Evolutionary conservation across 2,888 invertebrate species (phyloP), one percentile per base, ranked within the genome.

Genomic region (Mythimna albipuncta): DNA sequence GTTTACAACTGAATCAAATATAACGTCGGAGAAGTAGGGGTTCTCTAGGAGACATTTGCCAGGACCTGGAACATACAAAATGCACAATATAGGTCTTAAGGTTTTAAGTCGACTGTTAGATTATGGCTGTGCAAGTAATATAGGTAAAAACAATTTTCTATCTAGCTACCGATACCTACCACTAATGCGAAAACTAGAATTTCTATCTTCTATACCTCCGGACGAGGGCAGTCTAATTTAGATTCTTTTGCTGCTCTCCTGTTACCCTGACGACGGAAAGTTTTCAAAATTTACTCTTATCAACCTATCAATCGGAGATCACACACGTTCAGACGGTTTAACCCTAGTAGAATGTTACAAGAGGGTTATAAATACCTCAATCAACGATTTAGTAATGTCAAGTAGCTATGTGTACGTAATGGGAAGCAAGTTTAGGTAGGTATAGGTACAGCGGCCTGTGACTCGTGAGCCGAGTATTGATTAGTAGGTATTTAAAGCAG

Each of bases 1-100:
- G 59, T 87, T 86, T 26, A 82, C 79, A 26, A 89, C 70, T 1
- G 86, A 82, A 64, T 86, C 71, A 41, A 88, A 81, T 64, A 91
- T 83, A 7, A 90, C 80, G 54, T 91, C 90, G 1, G 89, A 86
- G 71, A 91, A 90, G 66, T 79, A 77, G n/a, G 90, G 88, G 1
- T 89, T 85, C 54, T 90, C 85, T 32, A 90, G 65, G 61, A 91
- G 74, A 38, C 71, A 74, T 59, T 86, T 88, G n/a, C 84, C 88
- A 58, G 83, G 74, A 75, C 85, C 91, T 91, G 87, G 54, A 89
- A 89, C n/a, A 58, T 44, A 52, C 6, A 59, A 72, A 52, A 76
- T 55, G 9, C 4, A 44, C 6, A 0, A 76, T 61, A 11, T n/a
- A 55, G n/a, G 21, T 3, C 26, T 26, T 26, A 54, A 21, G 6